phyloP scores from a whole-genome alignment of 1,140 invertebrate species.

The Scaptomyza hsui region DNA sequence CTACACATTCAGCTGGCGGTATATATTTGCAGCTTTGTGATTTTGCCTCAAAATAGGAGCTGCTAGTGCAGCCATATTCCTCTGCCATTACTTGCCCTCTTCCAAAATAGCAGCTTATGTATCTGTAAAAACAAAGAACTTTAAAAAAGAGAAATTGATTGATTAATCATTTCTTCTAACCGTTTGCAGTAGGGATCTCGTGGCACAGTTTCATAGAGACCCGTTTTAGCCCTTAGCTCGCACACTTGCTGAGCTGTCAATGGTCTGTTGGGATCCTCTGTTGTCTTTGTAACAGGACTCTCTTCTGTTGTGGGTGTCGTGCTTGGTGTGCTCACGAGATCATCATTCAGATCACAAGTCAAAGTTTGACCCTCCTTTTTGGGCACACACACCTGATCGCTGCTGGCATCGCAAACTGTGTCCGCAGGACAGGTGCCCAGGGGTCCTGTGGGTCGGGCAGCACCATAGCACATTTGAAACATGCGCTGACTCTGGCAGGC shows the following conservation, averaged over 20 bases:
- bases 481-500: slow-evolving; percentile 68
- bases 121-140: slow-evolving; percentile 55
- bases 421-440: slow-evolving; percentile 65
- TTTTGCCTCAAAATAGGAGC: slow-evolving; percentile 55
- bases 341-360: slow-evolving; percentile 69
- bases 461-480: slow-evolving; percentile 81
- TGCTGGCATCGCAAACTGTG: slow-evolving; percentile 68
- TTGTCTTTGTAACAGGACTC: background rate
- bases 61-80: slow-evolving; percentile 53
- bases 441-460: slow-evolving; percentile 54
- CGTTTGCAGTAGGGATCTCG: slow-evolving; percentile 64
- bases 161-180: slow-evolving; percentile 31
- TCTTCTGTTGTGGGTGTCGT: slow-evolving; percentile 3
- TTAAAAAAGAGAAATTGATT: background rate
- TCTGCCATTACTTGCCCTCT: slow-evolving; percentile 31
- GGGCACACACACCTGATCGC: slow-evolving; percentile 58
- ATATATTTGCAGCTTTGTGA: slow-evolving; percentile 44
- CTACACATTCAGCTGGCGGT: slow-evolving; percentile 55
- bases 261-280: background rate
- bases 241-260: slow-evolving; percentile 56
- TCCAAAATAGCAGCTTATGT: slow-evolving; percentile 63
- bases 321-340: slow-evolving; percentile 33
- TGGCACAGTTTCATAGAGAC: slow-evolving; percentile 61
- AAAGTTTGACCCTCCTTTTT: slow-evolving; percentile 4
- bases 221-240: slow-evolving; percentile 13